A percentile compares a stretch with the other conserved stretches of the same genome.
These are phyloP conservation scores for Albula glossodonta DNA, from an alignment of 2,113 vertebrate genomes.

Conservation along the genomic window DNA sequence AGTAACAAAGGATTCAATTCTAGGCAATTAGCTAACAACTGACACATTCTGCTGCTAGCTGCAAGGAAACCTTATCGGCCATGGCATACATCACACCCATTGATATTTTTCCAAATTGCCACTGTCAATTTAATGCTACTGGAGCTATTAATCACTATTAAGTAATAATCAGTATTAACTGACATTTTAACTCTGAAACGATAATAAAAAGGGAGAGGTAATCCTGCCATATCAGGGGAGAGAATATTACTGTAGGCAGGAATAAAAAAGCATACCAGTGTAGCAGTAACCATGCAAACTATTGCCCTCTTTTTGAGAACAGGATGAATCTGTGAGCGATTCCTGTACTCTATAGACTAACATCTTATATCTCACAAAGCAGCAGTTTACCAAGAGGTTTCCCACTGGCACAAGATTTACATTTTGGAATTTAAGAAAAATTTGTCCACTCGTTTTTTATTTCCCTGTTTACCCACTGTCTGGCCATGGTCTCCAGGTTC, in stretches of 20 bases:
- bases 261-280: background rate
- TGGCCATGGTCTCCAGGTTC: no score
- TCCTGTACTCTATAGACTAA: background rate
- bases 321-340: background rate
- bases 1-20: slow-evolving; percentile 4
- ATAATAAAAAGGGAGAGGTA: background rate
- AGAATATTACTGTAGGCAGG: background rate
- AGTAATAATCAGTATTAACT: slow-evolving; percentile 5
- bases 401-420: no score
- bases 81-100: background rate
- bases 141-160: slow-evolving; percentile 4
- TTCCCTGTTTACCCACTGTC: no score
- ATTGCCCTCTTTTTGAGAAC: background rate
- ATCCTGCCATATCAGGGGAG: background rate
- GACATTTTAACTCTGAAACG: background rate
- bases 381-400: no score
- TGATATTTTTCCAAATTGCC: slow-evolving; percentile 2
- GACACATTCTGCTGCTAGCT: background rate
- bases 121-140: background rate
- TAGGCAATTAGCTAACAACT: background rate
- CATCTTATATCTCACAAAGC: no score
- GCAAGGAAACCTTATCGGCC: background rate
- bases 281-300: background rate
- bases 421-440: no score
- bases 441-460: no score